Base-by-base conservation (phyloP, 1,140 invertebrate genomes). In the Chelonus insularis region DNA sequence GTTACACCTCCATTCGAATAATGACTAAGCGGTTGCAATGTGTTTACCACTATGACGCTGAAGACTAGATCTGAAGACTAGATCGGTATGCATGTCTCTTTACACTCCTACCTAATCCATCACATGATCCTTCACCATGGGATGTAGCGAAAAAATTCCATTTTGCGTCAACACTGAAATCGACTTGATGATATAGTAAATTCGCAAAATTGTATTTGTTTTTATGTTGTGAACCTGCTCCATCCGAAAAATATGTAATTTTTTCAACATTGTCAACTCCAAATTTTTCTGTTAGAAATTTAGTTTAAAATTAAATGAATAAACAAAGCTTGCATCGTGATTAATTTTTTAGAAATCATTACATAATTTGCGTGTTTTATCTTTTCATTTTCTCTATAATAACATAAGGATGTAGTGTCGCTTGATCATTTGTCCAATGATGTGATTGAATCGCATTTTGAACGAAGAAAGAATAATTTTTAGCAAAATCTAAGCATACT, bases 21-120 rank as follows among this genome's bases (percentile, higher is more conserved):
- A 20, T 18, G 9, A n/a, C n/a, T n/a, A n/a, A n/a, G n/a, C n/a
- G n/a, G 25, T 29, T 29, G 25, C 7, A 4, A 25, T 34, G 51
- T 20, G 21, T 20, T 25, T 23, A 12, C 29, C 36, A 62, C 45
- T 47, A 25, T 63, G 12, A 25, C 64, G 37, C 57, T 68, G 63
- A 29, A 71, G 39, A 34, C 64, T 70, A 7, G 65, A 54, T 34
- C 57, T 58, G 5, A 29, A 71, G 39, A 34, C 64, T 70, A 7
- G 65, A 54, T 34, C 57, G 61, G 5, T 36, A 54, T 0, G 68
- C 72, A 20, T 39, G n/a, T 48, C 67, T 29, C 58, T 71, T 71
- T 0, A 72, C 60, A 14, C 4, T 18, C 1, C 51, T 34, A 20
- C 4, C 51, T n/a, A 54, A 18, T 1, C 51, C 34, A 37, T 54